Conservation (phyloP, 2,113 vertebrate genomes). For the Poecilia latipinna region DNA sequence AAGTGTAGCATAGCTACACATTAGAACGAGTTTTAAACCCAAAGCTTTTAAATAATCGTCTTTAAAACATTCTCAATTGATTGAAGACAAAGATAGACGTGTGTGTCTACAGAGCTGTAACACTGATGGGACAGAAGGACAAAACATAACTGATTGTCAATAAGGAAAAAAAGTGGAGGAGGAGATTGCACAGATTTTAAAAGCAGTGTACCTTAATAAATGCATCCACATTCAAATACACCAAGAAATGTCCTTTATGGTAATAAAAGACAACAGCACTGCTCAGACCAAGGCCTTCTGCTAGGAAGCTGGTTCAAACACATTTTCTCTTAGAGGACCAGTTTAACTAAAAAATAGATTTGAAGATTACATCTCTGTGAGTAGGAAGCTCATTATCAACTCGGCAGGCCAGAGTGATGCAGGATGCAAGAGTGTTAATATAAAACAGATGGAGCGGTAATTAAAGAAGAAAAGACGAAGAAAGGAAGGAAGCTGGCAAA, state of each 20-base stretch:
- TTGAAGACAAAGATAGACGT: conserved; percentile 45
- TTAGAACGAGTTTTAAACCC: conserved; percentile 23
- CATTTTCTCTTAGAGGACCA: neutral
- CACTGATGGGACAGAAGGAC: conserved; percentile 29
- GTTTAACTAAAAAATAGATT: neutral
- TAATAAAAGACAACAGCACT: neutral
- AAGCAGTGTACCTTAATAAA: conserved; percentile 32
- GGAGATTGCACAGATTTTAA: conserved; percentile 63
- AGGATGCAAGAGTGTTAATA: too few species aligned
- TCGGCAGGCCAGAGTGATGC: neutral
- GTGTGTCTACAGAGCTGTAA: conserved; percentile 19
- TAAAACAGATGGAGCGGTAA: neutral
- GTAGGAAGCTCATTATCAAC: neutral
- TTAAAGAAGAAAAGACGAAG: neutral
- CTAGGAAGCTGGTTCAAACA: neutral
- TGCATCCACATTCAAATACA: neutral
- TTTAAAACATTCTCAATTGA: conserved; percentile 44
- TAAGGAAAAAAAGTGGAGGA: conserved; percentile 52
- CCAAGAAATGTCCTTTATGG: neutral
- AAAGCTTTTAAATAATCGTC: conserved; percentile 33
- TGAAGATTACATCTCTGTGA: neutral
- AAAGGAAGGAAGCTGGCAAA: too few species aligned
- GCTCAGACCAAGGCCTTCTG: neutral
- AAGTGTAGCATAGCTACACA: conserved; percentile 60
- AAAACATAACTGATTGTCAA: conserved; percentile 67